Evolutionary conservation across 2,888 invertebrate species (phyloP).

Genomic region (Stenodera caucasica): DNA sequence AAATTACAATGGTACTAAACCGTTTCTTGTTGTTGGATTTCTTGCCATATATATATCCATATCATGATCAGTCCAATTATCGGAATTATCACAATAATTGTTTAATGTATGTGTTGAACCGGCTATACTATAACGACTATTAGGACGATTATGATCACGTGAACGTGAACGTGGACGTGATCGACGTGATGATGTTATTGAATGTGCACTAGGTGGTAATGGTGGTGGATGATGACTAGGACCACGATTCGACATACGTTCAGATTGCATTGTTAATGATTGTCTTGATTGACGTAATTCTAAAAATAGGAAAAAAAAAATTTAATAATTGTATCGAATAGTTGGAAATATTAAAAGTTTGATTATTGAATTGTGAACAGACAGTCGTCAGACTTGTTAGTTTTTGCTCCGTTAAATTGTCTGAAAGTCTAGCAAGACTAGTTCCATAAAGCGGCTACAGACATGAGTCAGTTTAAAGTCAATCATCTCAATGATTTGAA

Average conservation of each 20-base stretch:
- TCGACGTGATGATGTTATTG: conserved; percentile 57
- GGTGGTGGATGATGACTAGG: conserved; percentile 60
- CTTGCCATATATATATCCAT: conserved; percentile 95
- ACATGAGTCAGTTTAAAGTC: no score
- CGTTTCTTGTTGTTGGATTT: conserved; percentile 84
- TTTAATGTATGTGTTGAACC: conserved; percentile 81
- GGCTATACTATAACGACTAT: conserved; percentile 76
- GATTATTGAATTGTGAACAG: no score
- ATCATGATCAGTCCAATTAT: conserved; percentile 94
- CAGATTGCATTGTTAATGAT: conserved; percentile 80
- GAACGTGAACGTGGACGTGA: conserved; percentile 78
- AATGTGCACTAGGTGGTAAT: conserved; percentile 65
- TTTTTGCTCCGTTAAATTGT: no score
- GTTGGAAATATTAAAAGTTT: no score
- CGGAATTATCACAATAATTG: conserved; percentile 85
- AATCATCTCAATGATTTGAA: no score
- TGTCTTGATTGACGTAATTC: conserved; percentile 86
- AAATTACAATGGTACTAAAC: conserved; percentile 74
- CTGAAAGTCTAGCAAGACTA: no score
- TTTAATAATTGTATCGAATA: not conserved
- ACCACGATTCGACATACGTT: conserved; percentile 72
- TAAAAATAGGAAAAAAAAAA: conserved; percentile 39
- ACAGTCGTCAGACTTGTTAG: no score
- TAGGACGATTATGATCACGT: conserved; percentile 70
- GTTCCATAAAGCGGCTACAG: no score